phyloP scores from a whole-genome alignment of 1,140 invertebrate species.

The Copidosoma floridanum region DNA sequence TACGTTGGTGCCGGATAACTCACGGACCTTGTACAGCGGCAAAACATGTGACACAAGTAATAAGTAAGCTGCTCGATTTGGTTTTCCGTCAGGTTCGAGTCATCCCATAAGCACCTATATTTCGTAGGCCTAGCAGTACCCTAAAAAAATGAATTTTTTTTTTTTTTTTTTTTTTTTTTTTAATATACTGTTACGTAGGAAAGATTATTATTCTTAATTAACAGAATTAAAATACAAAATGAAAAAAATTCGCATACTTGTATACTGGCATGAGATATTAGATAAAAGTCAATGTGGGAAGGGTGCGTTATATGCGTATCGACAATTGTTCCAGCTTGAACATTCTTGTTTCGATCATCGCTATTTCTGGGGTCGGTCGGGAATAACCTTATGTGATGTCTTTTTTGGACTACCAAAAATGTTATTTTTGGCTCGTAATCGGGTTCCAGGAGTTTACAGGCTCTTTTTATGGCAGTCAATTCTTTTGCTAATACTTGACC shows the following conservation, averaged over 20 bases:
- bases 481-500: slow-evolving; percentile 63
- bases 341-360: slow-evolving; percentile 65
- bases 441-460: slow-evolving; percentile 58
- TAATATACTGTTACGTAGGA: too few relatives aligned
- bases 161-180: too few relatives aligned
- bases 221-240: too few relatives aligned
- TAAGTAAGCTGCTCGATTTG: slow-evolving; percentile 82
- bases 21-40: slow-evolving; percentile 81
- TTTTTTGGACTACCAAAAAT: slow-evolving; percentile 87
- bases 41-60: slow-evolving; percentile 85
- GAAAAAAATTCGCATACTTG: too few relatives aligned
- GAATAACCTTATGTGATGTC: slow-evolving; percentile 82
- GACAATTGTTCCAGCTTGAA: slow-evolving; percentile 80
- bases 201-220: too few relatives aligned
- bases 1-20: slow-evolving; percentile 93
- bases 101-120: slow-evolving; percentile 84
- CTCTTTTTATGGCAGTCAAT: slow-evolving; percentile 65
- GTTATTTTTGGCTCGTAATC: slow-evolving; percentile 66
- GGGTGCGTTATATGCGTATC: slow-evolving; percentile 81
- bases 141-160: too few relatives aligned
- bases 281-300: slow-evolving; percentile 81
- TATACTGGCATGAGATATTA: slow-evolving; percentile 70
- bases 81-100: slow-evolving; percentile 70
- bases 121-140: slow-evolving; percentile 87
- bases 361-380: slow-evolving; percentile 50